Evolutionary conservation across 2,888 invertebrate genomes (phyloP).

Genomic region (Andrena dorsata): DNA sequence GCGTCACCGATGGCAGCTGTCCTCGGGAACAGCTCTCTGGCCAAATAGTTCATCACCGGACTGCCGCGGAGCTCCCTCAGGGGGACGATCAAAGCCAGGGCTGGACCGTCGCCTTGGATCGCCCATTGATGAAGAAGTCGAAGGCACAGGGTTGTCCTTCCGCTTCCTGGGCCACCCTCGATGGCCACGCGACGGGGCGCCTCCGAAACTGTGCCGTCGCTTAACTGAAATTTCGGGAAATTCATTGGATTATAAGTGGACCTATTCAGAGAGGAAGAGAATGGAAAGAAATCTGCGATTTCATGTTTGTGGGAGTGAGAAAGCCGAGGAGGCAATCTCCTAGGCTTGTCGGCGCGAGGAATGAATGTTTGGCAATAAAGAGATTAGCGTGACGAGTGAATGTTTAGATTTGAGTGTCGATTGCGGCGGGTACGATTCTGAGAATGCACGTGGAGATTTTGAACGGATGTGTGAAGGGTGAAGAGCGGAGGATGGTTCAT

Average conservation of each 20-base stretch:
- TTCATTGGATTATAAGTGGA: not conserved
- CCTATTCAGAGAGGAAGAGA: too few relatives aligned
- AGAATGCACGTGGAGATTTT: too few relatives aligned
- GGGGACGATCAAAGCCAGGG: slow-evolving; percentile 86
- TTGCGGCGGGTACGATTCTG: too few relatives aligned
- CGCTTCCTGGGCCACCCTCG: slow-evolving; percentile 86
- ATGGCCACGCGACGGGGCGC: slow-evolving; percentile 86
- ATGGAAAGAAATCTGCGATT: too few relatives aligned
- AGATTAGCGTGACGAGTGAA: too few relatives aligned
- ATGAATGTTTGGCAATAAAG: too few relatives aligned
- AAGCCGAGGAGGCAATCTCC: too few relatives aligned
- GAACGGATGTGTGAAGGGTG: too few relatives aligned
- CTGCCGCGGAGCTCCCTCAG: slow-evolving; percentile 86
- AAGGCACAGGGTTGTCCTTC: slow-evolving; percentile 86
- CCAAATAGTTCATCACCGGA: slow-evolving; percentile 75
- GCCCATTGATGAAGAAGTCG: slow-evolving; percentile 87
- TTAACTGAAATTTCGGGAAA: slow-evolving; percentile 80
- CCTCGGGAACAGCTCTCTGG: slow-evolving; percentile 84
- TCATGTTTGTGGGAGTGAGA: too few relatives aligned
- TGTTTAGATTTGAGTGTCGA: too few relatives aligned
- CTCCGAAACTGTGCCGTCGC: slow-evolving; percentile 85
- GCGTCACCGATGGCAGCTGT: slow-evolving; percentile 78
- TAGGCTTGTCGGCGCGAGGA: too few relatives aligned
- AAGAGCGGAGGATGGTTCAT: too few relatives aligned
- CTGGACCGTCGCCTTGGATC: slow-evolving; percentile 85